phyloP scores from a whole-genome alignment of 2,113 vertebrate species.

The Cettia cetti region DNA sequence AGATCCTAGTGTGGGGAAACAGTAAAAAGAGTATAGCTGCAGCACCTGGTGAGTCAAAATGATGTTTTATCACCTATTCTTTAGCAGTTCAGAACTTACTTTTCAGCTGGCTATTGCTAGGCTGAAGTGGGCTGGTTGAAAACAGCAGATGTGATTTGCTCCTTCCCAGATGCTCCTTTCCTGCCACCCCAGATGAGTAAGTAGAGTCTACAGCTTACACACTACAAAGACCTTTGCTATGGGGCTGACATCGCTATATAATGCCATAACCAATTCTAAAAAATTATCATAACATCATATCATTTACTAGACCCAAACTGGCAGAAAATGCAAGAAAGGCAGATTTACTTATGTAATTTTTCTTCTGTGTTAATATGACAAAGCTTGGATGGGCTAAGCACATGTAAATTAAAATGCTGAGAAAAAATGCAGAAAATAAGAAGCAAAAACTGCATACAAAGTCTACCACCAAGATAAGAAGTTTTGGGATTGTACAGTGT shows the following conservation, averaged over 20 bases:
- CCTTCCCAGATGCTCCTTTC: neutral
- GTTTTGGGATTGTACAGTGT: neutral
- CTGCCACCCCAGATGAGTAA: neutral
- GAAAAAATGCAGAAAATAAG: neutral
- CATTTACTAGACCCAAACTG: neutral
- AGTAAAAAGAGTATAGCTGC: neutral
- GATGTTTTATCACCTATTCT: neutral
- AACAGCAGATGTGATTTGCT: neutral
- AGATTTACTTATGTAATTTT: neutral
- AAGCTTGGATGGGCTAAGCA: neutral
- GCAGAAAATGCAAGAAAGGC: neutral
- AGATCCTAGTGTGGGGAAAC: neutral
- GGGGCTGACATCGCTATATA: neutral
- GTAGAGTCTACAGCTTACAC: neutral
- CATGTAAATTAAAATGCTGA: neutral
- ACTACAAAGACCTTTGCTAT: neutral
- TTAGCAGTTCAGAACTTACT: neutral
- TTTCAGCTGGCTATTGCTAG: neutral
- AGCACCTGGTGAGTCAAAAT: neutral
- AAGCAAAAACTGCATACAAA: neutral
- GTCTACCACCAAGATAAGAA: neutral
- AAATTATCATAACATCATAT: neutral
- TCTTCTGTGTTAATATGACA: neutral
- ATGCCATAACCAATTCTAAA: neutral
- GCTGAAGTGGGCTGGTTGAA: conserved; percentile 4